Conservation (phyloP, 2,888 invertebrate species). For the Keiferia lycopersicella region DNA sequence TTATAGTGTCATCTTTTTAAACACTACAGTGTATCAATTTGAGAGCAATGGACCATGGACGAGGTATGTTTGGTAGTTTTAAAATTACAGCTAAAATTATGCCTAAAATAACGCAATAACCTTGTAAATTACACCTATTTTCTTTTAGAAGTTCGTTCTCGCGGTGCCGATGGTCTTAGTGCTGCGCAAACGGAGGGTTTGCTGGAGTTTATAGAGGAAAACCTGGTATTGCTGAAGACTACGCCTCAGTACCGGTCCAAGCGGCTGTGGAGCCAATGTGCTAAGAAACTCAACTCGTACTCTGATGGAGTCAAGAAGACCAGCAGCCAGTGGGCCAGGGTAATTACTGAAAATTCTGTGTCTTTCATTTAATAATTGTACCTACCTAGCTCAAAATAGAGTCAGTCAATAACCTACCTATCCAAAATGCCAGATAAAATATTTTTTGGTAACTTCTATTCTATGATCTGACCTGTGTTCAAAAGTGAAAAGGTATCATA, state of each 20-base stretch:
- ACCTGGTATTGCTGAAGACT: neutral
- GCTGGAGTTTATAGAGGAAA: neutral
- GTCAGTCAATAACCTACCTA: too few relatives aligned
- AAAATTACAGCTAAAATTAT: neutral
- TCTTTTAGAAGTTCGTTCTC: neutral
- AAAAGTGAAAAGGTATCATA: too few relatives aligned
- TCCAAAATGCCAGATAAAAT: too few relatives aligned
- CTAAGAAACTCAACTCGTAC: constrained; percentile 51
- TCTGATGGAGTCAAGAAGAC: constrained; percentile 43
- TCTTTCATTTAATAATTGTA: neutral
- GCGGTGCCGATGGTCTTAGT: neutral
- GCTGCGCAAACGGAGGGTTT: neutral
- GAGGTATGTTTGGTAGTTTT: too few relatives aligned
- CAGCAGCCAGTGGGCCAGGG: neutral
- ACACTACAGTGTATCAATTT: too few relatives aligned
- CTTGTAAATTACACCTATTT: neutral
- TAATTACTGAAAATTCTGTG: too few relatives aligned
- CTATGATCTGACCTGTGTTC: too few relatives aligned
- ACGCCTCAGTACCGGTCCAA: neutral
- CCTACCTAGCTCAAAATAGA: neutral
- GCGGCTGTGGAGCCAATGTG: constrained; percentile 54
- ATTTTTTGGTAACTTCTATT: too few relatives aligned
- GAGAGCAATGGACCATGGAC: too few relatives aligned
- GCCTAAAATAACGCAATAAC: neutral
- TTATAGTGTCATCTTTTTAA: too few relatives aligned